These are phyloP conservation scores for Eupithecia subumbrata DNA, from an alignment of 2,888 invertebrate species.

Conservation along the genomic window DNA sequence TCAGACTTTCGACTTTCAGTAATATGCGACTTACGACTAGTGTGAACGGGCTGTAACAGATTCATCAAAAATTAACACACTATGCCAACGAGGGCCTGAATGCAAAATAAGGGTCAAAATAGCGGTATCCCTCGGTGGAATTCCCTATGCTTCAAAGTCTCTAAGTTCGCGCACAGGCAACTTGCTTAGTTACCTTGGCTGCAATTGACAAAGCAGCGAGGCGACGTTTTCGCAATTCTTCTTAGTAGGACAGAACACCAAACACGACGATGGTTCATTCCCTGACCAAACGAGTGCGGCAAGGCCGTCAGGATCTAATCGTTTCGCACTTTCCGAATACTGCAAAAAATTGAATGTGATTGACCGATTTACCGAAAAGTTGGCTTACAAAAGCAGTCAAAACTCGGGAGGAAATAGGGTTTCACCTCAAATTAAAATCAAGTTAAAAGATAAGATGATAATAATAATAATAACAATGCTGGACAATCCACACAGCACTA, in stretches of 20 bases:
- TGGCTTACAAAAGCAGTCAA: not conserved
- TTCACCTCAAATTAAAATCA: not conserved
- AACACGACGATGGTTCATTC: slow-evolving; percentile 84
- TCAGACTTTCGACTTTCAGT: too few relatives aligned
- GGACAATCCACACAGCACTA: too few relatives aligned
- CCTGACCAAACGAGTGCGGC: slow-evolving; percentile 92
- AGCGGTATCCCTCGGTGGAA: not conserved
- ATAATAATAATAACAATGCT: too few relatives aligned
- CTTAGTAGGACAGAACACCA: slow-evolving; percentile 97
- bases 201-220: slow-evolving; percentile 87
- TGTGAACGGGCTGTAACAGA: too few relatives aligned
- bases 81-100: not conserved
- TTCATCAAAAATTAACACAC: not conserved
- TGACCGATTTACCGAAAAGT: not conserved
- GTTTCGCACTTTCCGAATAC: slow-evolving; percentile 85
- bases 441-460: too few relatives aligned
- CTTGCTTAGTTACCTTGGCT: slow-evolving; percentile 55
- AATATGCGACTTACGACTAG: too few relatives aligned
- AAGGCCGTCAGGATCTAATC: slow-evolving; percentile 91
- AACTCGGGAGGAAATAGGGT: not conserved
- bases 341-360: slow-evolving; percentile 51
- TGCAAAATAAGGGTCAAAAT: not conserved
- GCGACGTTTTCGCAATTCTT: slow-evolving; percentile 97
- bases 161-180: not conserved
- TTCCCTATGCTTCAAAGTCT: not conserved